phyloP scores from a whole-genome alignment of 2,888 invertebrate genomes.

The Schrankia costaestrigalis region DNA sequence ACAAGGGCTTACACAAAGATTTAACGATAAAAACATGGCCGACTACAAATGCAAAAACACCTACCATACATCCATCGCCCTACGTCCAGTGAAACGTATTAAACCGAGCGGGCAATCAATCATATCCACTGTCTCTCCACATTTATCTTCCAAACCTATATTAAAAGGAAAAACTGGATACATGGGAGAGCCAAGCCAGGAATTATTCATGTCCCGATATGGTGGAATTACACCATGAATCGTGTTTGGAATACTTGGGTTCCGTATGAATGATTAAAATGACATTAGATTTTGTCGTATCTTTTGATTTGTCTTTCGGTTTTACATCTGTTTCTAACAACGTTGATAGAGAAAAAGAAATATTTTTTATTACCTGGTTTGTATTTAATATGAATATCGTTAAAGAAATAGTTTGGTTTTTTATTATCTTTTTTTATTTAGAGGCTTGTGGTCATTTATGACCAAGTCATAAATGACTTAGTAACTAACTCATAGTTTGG shows the following conservation, averaged over 20 bases:
- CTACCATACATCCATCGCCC: conserved; percentile 23
- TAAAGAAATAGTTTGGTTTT: no score
- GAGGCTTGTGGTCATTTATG: no score
- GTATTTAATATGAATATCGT: no score
- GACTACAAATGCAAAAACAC: conserved; percentile 24
- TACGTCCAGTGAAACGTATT: conserved; percentile 39
- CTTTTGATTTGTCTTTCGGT: background rate
- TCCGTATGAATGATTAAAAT: conserved; percentile 7
- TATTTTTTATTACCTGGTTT: no score
- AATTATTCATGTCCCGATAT: conserved; percentile 55
- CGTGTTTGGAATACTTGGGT: conserved; percentile 6
- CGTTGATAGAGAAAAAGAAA: no score
- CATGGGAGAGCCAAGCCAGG: conserved; percentile 38
- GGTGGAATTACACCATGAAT: conserved; percentile 5
- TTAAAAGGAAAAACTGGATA: conserved; percentile 61
- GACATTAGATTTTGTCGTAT: background rate
- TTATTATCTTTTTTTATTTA: no score
- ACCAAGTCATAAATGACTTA: no score
- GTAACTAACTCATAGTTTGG: no score
- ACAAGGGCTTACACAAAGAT: no score
- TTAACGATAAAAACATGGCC: conserved; percentile 18
- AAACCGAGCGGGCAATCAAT: conserved; percentile 59
- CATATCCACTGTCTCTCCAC: conserved; percentile 62
- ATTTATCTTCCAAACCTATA: conserved; percentile 70
- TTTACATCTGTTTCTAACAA: no score